Evolutionary conservation across 1,140 invertebrate genomes (phyloP), one percentile per base, ranked within the genome.

Genomic region (Heliconius nattereri): DNA sequence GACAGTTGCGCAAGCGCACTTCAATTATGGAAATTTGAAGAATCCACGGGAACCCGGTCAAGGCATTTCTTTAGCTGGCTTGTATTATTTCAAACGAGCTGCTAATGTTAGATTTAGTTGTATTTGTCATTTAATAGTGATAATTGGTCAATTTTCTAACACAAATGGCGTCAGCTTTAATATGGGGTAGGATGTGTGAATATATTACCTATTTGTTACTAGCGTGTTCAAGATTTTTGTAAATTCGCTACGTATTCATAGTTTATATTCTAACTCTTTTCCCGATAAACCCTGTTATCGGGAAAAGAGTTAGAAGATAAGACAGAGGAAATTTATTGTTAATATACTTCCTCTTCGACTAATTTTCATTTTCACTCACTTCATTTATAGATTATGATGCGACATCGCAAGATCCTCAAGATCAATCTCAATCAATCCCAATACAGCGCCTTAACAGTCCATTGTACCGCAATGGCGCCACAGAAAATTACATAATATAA

Each of bases 21-120:
- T 79, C 78, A 57, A 84, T 81, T 81, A 81, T 83, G 78, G 77
- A 79, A 72, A 84, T 79, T 77, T 78, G 75, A 81, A 81, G 80
- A 83, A 81, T 74, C 76, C 74, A 52, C 81, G 83, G 83, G 83
- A 84, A 84, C 52, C 77, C 81, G 83, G 83, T 84, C 83, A 84
- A 84, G 80, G 83, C 40, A 57, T 78, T 72, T 37, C 71, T 72
- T 40, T 72, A 13, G 60, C 60, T 66, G 60, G 60, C 26, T 66
- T 66, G 60, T 23, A 26, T 66, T 23, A 66, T 66, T 66, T 66
- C 5, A 29, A 66, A 66, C 26, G 60, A 66, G 23, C 60, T 66
- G 60, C 13, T 66, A 29, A 66, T 66, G 60, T 66, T 11, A n/a
- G 23, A 26, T 66, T 66, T 66, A 66, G 20, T 66, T 66, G 23